These are phyloP conservation scores for Macrosoma leucophasiata DNA, from an alignment of 2,888 invertebrate genomes.

Conservation along the genomic window DNA sequence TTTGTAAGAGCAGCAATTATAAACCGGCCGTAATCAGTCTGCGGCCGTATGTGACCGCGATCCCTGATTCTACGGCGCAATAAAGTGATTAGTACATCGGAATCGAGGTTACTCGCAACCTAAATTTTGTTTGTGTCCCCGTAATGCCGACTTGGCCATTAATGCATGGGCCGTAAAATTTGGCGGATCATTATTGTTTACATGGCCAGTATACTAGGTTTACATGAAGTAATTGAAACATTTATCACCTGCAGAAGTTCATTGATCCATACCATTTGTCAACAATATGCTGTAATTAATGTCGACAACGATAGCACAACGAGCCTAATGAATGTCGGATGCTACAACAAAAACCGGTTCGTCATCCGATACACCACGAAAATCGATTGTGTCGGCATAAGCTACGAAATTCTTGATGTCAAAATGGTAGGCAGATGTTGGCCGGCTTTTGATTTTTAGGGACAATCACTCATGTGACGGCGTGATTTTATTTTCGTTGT, in stretches of 20 bases:
- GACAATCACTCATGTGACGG: too few species aligned
- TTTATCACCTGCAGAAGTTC: too few species aligned
- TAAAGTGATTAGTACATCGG: constrained; percentile 36
- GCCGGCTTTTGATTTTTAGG: constrained; percentile 62
- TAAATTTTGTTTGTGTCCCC: constrained; percentile 23
- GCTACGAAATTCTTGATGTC: constrained; percentile 57
- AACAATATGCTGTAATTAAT: constrained; percentile 64
- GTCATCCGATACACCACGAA: constrained; percentile 48
- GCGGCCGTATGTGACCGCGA: constrained; percentile 39
- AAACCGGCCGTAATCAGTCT: constrained; percentile 61
- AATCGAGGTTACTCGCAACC: constrained; percentile 19
- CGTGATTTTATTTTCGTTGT: too few species aligned
- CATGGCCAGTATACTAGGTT: too few species aligned
- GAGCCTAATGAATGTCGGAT: constrained; percentile 64
- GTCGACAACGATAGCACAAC: constrained; percentile 43
- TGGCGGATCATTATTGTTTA: too few species aligned
- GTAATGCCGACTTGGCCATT: too few species aligned
- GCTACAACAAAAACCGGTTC: constrained; percentile 62
- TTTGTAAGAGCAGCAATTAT: constrained; percentile 70
- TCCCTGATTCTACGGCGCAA: constrained; percentile 31
- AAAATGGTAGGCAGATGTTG: constrained; percentile 67
- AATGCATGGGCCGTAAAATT: too few species aligned
- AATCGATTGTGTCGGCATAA: constrained; percentile 32
- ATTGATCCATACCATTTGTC: too few species aligned
- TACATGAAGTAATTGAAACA: too few species aligned